phyloP scores from a whole-genome alignment of 1,140 invertebrate species.

The Maniola jurtina region DNA sequence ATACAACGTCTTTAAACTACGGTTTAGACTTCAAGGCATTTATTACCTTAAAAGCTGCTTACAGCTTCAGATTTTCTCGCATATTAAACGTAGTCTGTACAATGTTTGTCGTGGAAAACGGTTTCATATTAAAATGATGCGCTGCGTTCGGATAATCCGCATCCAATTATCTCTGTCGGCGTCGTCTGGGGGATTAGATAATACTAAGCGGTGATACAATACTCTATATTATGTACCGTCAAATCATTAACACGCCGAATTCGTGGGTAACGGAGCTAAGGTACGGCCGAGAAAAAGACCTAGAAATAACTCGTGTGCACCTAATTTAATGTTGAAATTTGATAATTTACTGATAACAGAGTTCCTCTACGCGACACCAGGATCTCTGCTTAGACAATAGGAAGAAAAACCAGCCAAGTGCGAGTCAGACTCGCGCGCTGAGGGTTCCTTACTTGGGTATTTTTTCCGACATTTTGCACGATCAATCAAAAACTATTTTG shows the following conservation, averaged over 20 bases:
- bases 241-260: background rate
- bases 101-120: conserved; percentile 5
- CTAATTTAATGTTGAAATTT: no score
- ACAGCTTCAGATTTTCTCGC: background rate
- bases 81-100: background rate
- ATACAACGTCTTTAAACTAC: background rate
- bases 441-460: no score
- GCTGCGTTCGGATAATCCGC: background rate
- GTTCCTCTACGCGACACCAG: no score
- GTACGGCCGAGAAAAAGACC: no score
- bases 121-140: background rate
- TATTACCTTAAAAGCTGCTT: background rate
- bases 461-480: no score
- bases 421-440: no score
- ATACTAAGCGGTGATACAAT: background rate
- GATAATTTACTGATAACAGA: no score
- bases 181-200: background rate
- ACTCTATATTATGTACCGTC: background rate
- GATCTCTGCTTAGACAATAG: no score
- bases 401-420: no score
- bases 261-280: no score
- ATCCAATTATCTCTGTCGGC: conserved; percentile 8
- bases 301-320: no score
- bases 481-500: no score
- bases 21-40: background rate